Evolutionary conservation across 35 echinoderm and acorn worm species (phyloP).

Genomic region (Lytechinus pictus): DNA sequence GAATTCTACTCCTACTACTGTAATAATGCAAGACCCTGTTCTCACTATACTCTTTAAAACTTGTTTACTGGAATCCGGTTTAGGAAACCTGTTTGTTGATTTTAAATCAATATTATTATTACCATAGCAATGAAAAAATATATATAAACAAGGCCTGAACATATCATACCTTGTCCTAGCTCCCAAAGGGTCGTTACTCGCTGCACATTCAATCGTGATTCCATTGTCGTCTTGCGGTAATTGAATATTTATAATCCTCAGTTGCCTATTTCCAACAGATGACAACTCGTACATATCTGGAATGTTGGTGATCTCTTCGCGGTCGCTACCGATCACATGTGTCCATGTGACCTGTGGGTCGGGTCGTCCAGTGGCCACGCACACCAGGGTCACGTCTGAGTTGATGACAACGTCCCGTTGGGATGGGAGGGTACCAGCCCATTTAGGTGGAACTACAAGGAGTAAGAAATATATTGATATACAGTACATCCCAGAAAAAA

Average conservation of each 20-base stretch:
- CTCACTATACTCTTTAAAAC: no score
- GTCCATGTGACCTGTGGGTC: background rate
- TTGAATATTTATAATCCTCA: conserved; percentile 5
- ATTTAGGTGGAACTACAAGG: background rate
- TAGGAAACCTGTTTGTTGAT: no score
- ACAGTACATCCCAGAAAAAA: no score
- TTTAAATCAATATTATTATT: no score
- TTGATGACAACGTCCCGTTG: background rate
- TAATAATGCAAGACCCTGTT: no score
- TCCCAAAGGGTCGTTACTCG: background rate
- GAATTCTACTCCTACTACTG: no score
- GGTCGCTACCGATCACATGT: background rate
- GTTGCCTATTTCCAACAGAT: background rate
- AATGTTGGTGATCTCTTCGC: background rate
- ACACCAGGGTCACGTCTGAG: background rate
- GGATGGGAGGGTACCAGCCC: background rate
- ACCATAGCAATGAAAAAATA: no score
- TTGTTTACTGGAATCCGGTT: no score
- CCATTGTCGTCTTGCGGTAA: background rate
- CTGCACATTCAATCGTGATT: background rate
- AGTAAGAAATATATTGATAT: background rate
- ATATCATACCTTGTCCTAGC: background rate
- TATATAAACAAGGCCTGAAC: background rate
- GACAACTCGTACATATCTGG: background rate
- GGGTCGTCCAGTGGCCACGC: background rate